A percentile compares a stretch with the other conserved stretches of the same genome.
These are phyloP conservation scores for Entelurus aequoreus DNA, from an alignment of 2,113 vertebrate species.

Conservation along the genomic window DNA sequence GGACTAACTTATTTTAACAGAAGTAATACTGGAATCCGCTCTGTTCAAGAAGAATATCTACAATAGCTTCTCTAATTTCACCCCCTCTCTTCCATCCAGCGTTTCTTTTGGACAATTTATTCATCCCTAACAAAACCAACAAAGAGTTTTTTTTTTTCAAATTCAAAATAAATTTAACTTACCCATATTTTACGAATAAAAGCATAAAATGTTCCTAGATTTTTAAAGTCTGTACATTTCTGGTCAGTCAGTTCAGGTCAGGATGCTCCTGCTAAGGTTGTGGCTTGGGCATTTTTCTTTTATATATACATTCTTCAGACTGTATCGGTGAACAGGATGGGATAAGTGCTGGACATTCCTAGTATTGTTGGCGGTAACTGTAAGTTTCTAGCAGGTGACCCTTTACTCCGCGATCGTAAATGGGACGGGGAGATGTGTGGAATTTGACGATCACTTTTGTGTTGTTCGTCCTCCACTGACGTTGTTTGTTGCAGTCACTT, in stretches of 20 bases:
- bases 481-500: constrained; percentile 77
- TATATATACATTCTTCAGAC: constrained; percentile 99
- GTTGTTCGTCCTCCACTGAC: constrained; percentile 36
- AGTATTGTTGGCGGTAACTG: constrained; percentile 84
- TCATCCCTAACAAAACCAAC: constrained; percentile 65
- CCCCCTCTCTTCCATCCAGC: constrained; percentile 57
- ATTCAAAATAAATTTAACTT: constrained; percentile 73
- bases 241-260: constrained; percentile 69
- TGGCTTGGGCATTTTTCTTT: constrained; percentile 71
- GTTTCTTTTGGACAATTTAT: constrained; percentile 29
- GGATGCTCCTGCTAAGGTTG: constrained; percentile 73
- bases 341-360: constrained; percentile 99
- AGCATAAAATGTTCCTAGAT: constrained; percentile 64
- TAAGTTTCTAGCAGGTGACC: constrained; percentile 50
- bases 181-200: constrained; percentile 67
- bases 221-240: constrained; percentile 80
- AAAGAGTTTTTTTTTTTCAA: constrained; percentile 39
- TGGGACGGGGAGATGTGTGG: constrained; percentile 28
- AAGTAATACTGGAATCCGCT: constrained; percentile 94
- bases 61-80: constrained; percentile 88
- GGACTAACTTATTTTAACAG: constrained; percentile 88
- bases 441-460: constrained; percentile 20
- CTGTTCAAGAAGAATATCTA: constrained; percentile 89
- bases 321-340: constrained; percentile 98
- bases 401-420: constrained; percentile 30